These are phyloP conservation scores for Dendrocopos noguchii DNA, from an alignment of 2,113 vertebrate genomes.

Conservation along the genomic window DNA sequence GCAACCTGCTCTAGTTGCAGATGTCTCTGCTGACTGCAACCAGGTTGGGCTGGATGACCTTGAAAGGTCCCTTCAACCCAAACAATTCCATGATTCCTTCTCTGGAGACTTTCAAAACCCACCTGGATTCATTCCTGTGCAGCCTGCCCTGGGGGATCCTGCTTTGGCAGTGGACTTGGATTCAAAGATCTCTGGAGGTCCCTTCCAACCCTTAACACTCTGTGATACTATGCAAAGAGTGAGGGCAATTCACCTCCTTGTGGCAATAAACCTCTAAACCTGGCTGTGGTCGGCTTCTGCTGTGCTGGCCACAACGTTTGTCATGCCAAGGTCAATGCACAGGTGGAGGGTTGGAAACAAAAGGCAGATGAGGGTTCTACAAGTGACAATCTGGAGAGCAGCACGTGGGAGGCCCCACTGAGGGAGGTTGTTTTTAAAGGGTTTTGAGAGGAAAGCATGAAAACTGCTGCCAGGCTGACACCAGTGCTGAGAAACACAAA, in stretches of 20 bases:
- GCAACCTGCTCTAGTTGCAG: too few relatives aligned
- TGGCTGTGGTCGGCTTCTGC: neutral
- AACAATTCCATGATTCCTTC: too few relatives aligned
- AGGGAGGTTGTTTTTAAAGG: accelerated
- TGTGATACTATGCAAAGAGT: neutral
- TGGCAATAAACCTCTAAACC: neutral
- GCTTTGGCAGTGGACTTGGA: too few relatives aligned
- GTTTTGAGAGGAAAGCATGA: neutral
- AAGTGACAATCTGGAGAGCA: accelerated
- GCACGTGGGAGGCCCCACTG: too few relatives aligned
- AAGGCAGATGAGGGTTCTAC: neutral
- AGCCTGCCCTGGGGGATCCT: too few relatives aligned
- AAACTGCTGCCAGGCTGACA: neutral
- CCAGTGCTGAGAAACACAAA: neutral
- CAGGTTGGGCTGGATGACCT: too few relatives aligned
- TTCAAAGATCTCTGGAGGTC: too few relatives aligned
- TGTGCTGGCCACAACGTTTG: accelerated
- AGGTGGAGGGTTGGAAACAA: neutral
- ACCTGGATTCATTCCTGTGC: too few relatives aligned
- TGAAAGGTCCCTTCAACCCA: too few relatives aligned
- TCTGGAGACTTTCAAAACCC: too few relatives aligned
- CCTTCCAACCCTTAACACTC: too few relatives aligned
- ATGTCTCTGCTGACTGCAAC: too few relatives aligned
- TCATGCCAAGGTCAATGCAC: accelerated
- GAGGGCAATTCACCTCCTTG: neutral